A percentile compares a stretch with the other conserved stretches of the same genome.
phyloP scores from a whole-genome alignment of 2,888 invertebrate species.

The Eupithecia exiguata region DNA sequence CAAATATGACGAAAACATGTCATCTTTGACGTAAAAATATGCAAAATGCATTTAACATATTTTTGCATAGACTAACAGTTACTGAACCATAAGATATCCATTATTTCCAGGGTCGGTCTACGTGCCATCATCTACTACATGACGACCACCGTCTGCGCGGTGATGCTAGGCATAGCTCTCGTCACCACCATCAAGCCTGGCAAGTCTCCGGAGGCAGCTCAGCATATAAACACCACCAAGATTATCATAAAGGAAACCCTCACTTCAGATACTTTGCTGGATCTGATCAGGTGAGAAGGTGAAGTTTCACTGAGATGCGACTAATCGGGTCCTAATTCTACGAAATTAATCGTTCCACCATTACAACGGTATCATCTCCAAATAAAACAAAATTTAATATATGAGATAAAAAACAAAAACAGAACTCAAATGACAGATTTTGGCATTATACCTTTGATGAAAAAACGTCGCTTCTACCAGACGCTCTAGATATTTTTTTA shows the following conservation, averaged over 20 bases:
- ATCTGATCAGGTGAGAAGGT: conserved; percentile 90
- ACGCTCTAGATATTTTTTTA: too few relatives aligned
- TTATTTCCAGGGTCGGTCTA: conserved; percentile 81
- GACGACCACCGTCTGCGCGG: conserved; percentile 95
- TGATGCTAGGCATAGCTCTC: conserved; percentile 94
- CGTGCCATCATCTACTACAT: conserved; percentile 96
- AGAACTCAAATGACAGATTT: too few relatives aligned
- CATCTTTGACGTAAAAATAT: too few relatives aligned
- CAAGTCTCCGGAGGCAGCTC: conserved; percentile 69
- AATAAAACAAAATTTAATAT: too few relatives aligned
- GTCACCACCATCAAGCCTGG: conserved; percentile 95
- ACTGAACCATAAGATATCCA: background rate
- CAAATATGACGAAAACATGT: too few relatives aligned
- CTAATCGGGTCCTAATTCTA: background rate
- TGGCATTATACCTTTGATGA: too few relatives aligned
- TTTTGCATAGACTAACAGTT: too few relatives aligned
- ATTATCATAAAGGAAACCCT: conserved; percentile 84
- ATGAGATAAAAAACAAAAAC: too few relatives aligned
- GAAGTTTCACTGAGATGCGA: background rate
- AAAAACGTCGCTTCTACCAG: too few relatives aligned
- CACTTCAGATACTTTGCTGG: conserved; percentile 95
- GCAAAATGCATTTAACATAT: too few relatives aligned
- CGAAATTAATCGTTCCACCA: too few relatives aligned
- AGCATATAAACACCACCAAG: conserved; percentile 76
- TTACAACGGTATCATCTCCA: too few relatives aligned